Base-by-base conservation (phyloP, 2,113 vertebrate genomes). In the Hiodon tergisus region DNA sequence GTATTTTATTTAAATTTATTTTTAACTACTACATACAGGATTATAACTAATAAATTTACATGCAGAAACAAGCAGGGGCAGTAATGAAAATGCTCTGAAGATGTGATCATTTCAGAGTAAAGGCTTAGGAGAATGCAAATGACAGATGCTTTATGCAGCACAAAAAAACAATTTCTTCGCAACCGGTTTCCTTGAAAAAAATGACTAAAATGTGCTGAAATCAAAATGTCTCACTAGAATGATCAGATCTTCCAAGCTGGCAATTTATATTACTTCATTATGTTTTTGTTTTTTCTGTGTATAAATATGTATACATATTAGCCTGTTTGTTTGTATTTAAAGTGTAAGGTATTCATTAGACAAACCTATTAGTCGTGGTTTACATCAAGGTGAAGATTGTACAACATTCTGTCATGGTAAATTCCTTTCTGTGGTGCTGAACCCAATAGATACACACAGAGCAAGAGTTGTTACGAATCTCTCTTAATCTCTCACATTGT, bases 1-100 rank as follows among this genome's bases (percentile, higher is more conserved):
- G 85, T 81, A 86, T 85, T 87, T 89, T 84, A 86, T 89, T 85
- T 80, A 83, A 84, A 84, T 83, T 80, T 82, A 76, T 88, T 83
- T 84, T 85, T 82, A 90, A 83, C 92, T 90, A 90, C 91, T 88
- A 90, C 90, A 87, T 90, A 92, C 88, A 92, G 85, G 83, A 89
- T 83, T 78, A 82, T 84, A 90, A 88, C 81, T 79, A 79, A 71
- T 85, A 85, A 84, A 84, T 83, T 87, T 88, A 91, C 94, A 95
- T 95, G 94, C 94, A 95, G 87, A 87, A 91, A 93, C 89, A 91
- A 93, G 94, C 93, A 86, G 91, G 91, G 89, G 88, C 81, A 88
- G 89, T 84, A 87, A 84, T 87, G 81, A 83, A 80, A 84, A 62
- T 73, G 60, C 57, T 72, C 74, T 71, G 74, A 78, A 17, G 76